phyloP scores from a whole-genome alignment of 2,797 vertebrate species.

The Dendrocincla tyrannina region DNA sequence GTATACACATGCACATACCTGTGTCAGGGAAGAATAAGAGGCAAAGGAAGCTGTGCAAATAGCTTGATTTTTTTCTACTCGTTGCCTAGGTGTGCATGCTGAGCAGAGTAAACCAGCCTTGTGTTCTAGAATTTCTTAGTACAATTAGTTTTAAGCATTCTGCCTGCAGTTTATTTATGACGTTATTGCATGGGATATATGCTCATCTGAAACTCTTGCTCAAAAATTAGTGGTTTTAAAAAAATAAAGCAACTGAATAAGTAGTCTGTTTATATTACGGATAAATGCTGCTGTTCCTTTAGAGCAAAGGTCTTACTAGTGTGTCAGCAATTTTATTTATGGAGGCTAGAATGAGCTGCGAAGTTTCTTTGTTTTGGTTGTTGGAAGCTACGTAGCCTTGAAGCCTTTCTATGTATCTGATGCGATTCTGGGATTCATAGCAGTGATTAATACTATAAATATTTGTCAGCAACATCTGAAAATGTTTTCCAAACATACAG shows the following conservation, averaged over 20 bases:
- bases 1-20: fast-evolving
- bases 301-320: background rate
- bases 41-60: background rate
- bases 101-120: background rate
- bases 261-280: background rate
- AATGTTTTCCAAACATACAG: conserved; percentile 12
- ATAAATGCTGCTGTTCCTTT: background rate
- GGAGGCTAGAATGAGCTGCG: background rate
- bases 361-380: background rate
- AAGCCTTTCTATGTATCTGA: background rate
- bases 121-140: background rate
- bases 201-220: background rate
- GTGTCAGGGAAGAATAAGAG: background rate
- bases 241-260: background rate
- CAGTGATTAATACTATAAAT: background rate
- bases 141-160: background rate
- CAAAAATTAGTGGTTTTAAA: background rate
- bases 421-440: background rate
- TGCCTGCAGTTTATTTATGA: background rate
- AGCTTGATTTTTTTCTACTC: background rate
- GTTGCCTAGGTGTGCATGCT: background rate
- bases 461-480: background rate
- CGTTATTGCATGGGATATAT: background rate
- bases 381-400: background rate
- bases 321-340: background rate